Percentiles rank a stretch among this genome's conserved stretches.
Conservation (phyloP, 2,113 vertebrate genomes). For the Gulo gulo region DNA sequence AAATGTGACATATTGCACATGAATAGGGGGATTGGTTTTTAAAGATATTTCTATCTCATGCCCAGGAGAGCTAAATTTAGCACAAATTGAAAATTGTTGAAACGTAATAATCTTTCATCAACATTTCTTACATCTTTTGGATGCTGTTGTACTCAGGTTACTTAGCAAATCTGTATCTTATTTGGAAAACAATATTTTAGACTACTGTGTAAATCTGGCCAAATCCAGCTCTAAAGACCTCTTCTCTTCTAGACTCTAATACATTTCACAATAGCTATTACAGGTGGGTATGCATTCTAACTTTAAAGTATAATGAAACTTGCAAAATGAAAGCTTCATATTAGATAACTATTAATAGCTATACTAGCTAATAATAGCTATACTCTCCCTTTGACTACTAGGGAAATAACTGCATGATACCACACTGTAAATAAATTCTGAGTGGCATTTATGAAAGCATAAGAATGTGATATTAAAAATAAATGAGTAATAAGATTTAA, state of each 20-base stretch:
- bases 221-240: neutral
- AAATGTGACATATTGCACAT: neutral
- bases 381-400: neutral
- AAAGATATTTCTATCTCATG: neutral
- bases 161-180: constrained; percentile 11
- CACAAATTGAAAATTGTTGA: neutral
- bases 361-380: neutral
- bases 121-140: neutral
- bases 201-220: neutral
- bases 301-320: neutral
- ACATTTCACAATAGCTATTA: neutral
- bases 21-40: neutral
- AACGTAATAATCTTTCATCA: neutral
- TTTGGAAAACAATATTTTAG: neutral
- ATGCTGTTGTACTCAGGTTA: neutral
- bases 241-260: neutral
- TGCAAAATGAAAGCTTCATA: neutral
- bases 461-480: neutral
- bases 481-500: neutral
- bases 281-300: neutral
- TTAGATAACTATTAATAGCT: neutral
- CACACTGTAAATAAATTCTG: neutral
- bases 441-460: neutral
- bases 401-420: neutral
- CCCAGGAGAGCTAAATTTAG: neutral